Percentiles rank a stretch among this genome's conserved stretches.
These are phyloP conservation scores for Liolophura sinensis DNA, from an alignment of 1,140 invertebrate species.

Conservation along the genomic window DNA sequence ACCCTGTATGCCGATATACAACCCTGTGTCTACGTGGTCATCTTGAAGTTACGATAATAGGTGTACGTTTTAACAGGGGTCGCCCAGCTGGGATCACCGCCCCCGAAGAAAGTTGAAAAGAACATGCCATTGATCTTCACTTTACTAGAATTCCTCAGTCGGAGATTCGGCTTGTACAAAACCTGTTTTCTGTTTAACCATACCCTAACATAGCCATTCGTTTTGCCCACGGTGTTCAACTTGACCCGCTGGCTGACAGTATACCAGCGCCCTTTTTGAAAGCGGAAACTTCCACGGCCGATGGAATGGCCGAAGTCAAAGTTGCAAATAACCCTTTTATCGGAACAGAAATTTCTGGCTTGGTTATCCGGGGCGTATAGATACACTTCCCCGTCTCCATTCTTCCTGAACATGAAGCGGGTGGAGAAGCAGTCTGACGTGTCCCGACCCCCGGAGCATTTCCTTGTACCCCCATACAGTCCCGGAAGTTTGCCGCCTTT, in stretches of 20 bases:
- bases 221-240: slow-evolving; percentile 15
- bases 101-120: slow-evolving; percentile 47
- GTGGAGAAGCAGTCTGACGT: slow-evolving; percentile 33
- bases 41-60: slow-evolving; percentile 24
- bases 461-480: slow-evolving; percentile 21
- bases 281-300: slow-evolving; percentile 15
- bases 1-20: too few species aligned
- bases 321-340: slow-evolving; percentile 8
- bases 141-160: slow-evolving; percentile 15
- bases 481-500: slow-evolving; percentile 42
- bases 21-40: too few species aligned
- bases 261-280: slow-evolving; percentile 14
- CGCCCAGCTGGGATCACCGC: slow-evolving; percentile 26
- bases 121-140: slow-evolving; percentile 35
- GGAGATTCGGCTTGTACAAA: slow-evolving; percentile 12
- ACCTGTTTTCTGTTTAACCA: background rate
- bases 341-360: slow-evolving; percentile 12
- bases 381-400: slow-evolving; percentile 36
- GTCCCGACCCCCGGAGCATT: slow-evolving; percentile 26
- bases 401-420: slow-evolving; percentile 39
- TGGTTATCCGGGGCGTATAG: slow-evolving; percentile 28
- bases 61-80: slow-evolving; percentile 31
- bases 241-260: slow-evolving; percentile 17
- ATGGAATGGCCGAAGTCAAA: slow-evolving; percentile 13
- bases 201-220: slow-evolving; percentile 9